These are phyloP conservation scores for Plodia interpunctella DNA, from an alignment of 1,140 invertebrate genomes.

Conservation along the genomic window DNA sequence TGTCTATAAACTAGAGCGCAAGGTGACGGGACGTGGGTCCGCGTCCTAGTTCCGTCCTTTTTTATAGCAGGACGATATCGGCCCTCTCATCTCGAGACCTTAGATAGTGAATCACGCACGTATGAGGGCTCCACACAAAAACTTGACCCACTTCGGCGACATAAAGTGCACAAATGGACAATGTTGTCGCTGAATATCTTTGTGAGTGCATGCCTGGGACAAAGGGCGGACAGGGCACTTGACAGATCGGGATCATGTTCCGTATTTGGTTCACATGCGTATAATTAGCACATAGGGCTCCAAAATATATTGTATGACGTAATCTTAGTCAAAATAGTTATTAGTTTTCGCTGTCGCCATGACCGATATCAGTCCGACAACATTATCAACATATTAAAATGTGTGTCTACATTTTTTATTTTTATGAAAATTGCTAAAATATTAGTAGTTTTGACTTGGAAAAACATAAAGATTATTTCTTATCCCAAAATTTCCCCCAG, in stretches of 20 bases:
- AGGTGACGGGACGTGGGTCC: conserved; percentile 55
- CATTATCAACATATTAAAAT: no score
- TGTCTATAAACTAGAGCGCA: conserved; percentile 58
- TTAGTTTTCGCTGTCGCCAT: no score
- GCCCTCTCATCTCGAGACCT: conserved; percentile 60
- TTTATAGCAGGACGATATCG: conserved; percentile 70
- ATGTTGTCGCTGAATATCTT: conserved; percentile 8
- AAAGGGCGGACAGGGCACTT: neutral
- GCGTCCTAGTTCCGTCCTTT: conserved; percentile 61
- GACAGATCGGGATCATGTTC: neutral
- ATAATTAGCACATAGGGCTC: neutral
- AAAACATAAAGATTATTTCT: no score
- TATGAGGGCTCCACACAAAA: conserved; percentile 40
- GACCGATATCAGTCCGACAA: no score
- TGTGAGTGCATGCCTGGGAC: neutral
- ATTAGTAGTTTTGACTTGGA: no score
- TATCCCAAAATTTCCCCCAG: no score
- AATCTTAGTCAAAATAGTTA: no score
- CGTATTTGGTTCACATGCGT: neutral
- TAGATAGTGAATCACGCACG: conserved; percentile 56
- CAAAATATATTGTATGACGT: no score
- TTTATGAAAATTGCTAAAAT: neutral
- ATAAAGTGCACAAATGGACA: conserved; percentile 28
- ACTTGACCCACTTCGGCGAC: conserved; percentile 47
- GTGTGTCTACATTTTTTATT: no score